Base-by-base conservation (phyloP, 2,113 vertebrate species). In the Raja brachyura region DNA sequence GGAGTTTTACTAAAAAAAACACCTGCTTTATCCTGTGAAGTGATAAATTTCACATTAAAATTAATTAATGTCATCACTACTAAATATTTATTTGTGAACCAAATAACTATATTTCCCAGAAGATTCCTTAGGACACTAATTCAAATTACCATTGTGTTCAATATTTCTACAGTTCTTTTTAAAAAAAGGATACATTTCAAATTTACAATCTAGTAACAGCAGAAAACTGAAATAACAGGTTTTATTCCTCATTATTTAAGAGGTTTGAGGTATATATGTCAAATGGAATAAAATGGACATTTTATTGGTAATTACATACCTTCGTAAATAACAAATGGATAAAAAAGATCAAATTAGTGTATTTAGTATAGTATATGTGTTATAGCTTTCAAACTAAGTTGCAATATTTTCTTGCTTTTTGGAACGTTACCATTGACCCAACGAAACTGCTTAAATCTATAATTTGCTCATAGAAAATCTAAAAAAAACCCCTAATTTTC, bases 251-350 rank as follows among this genome's bases (percentile, higher is more conserved):
- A 92, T 73, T 92, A 92, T 16, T 73, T n/a, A 73, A 20, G 90
- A 74, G 66, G 31, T 74, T 54, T 92, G 90, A 92, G 90, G 90
- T 92, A 92, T 74, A 73, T 66, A 68, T 92, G 33, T 54, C 39
- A 73, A 74, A 11, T 92, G 90, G 33, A 92, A 70, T 73, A 74
- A 70, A 73, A 18, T 39, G 31, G 33, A 90, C 22, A 48, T 70
- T 90, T 14, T 20, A 73, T 39, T 90, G 61, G 5, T 70, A 90
- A 63, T 66, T 88, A 74, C 10, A 48, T 28, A 92, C 70, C 66
- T 8, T 92, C 33, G 48, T 54, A 73, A 48, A 68, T 73, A 70
- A 90, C n/a, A 90, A 70, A 13, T 90, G 28, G 86, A 90, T 70
- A 92, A 48, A 92, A 31, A 33, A 92, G 66, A 18, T 20, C 70